Evolutionary conservation across 2,888 invertebrate species (phyloP), one percentile per base, ranked within the genome.

Genomic region (Siphlonurus alternatus): DNA sequence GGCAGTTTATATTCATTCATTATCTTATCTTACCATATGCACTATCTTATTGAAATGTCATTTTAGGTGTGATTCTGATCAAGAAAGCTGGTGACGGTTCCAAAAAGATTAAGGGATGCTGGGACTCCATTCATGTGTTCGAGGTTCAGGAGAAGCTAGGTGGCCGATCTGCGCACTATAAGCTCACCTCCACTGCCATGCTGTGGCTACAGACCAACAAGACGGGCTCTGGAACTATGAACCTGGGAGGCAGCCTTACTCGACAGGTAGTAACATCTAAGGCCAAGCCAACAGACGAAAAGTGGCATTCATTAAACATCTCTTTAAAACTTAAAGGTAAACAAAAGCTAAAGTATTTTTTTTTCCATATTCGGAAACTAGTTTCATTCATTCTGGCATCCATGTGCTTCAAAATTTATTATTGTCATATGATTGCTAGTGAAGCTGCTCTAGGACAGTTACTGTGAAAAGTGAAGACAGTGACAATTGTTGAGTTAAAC

Each of bases 81-180:
- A 99, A 99, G 77, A 99, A 99, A 78, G 95, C 94, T 1, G 98
- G 97, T 0, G 97, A 98, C 76, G 97, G 97, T 19, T 95, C 95
- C 53, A 95, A 93, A 78, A 96, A 94, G 78, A 98, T 98, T 71
- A 96, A 96, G 76, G 99, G 99, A 1, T 98, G 98, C 77, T 99
- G 99, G 99, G 99, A 99, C 76, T 98, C 98, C 1, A 96, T 99
- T 73, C 99, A 99, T 74, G 99, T 99, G 0, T 93, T 99, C 19
- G 99, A 99, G 78, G 97, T 99, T 1, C 93, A 93, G 74, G 96
- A 97, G 75, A 97, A 97, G 77, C 88, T 93, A 61, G 89, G 89
- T 23, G 96, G 96, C 0, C 83, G 94, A 64, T 90, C 87, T 70
- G 97, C 97, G 23, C 96, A 97, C 76, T 99, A 99, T 76, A 99